Percentiles rank a stretch among this genome's conserved stretches.
Evolutionary conservation across 2,888 invertebrate species (phyloP).

Genomic region (Morpho deidamia): DNA sequence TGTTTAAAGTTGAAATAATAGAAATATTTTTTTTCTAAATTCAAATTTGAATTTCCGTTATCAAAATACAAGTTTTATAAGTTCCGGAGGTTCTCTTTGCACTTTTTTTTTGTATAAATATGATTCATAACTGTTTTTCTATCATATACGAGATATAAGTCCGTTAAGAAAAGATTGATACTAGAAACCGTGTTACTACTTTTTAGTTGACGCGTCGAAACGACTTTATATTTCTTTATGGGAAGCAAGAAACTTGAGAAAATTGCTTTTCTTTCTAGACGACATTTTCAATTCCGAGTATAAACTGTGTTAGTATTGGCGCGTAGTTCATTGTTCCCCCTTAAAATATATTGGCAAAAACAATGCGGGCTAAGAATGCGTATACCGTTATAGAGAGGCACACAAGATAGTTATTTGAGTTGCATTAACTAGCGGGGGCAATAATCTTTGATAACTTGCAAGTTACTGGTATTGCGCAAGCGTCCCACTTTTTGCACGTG

Average conservation of each 20-base stretch:
- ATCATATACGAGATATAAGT: no score
- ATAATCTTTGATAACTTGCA: slow-evolving; percentile 59
- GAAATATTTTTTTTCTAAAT: no score
- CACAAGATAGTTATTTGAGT: slow-evolving; percentile 43
- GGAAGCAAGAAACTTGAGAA: slow-evolving; percentile 3
- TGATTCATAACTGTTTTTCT: no score
- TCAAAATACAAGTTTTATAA: no score
- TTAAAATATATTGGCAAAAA: slow-evolving; percentile 45
- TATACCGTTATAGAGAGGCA: slow-evolving; percentile 57
- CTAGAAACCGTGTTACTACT: neutral
- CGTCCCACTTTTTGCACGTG: slow-evolving; percentile 66
- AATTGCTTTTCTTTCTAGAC: slow-evolving; percentile 7
- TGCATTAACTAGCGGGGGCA: slow-evolving; percentile 52
- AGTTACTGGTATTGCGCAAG: slow-evolving; percentile 54
- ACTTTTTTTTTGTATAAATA: no score
- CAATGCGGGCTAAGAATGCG: slow-evolving; percentile 51
- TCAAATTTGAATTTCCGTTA: no score
- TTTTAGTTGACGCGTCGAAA: slow-evolving; percentile 1
- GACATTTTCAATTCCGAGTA: slow-evolving; percentile 5
- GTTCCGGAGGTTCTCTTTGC: no score
- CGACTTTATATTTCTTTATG: neutral
- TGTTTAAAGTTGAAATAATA: no score
- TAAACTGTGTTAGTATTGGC: neutral
- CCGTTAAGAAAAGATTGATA: neutral
- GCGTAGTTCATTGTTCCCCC: slow-evolving; percentile 15